Percentiles rank a stretch among this genome's conserved stretches.
Conservation (phyloP, 2,113 vertebrate species). For the Mormyrus iriodes region DNA sequence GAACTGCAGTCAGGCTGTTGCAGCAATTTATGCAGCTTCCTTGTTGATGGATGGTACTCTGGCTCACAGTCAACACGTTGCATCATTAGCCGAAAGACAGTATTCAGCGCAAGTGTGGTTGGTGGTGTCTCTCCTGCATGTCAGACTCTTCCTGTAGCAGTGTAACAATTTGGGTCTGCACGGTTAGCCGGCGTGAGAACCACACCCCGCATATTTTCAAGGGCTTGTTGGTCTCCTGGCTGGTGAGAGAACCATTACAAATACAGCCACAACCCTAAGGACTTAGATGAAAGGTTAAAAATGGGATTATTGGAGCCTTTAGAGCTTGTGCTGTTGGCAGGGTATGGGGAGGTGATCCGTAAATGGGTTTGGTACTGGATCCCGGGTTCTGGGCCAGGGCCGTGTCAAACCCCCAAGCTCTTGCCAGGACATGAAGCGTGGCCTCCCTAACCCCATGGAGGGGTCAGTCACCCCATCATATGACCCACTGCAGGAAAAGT, state of each 20-base stretch:
- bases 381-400: neutral
- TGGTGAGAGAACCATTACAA: neutral
- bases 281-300: neutral
- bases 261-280: no score
- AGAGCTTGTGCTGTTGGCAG: neutral
- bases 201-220: neutral
- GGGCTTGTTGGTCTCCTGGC: neutral
- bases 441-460: neutral
- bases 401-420: neutral
- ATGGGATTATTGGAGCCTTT: neutral
- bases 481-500: neutral
- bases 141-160: neutral
- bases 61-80: neutral
- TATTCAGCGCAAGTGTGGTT: neutral
- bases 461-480: neutral
- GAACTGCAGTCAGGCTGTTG: neutral
- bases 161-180: neutral
- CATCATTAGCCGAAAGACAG: neutral
- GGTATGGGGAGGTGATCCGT: neutral
- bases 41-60: neutral
- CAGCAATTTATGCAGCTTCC: neutral
- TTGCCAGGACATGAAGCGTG: neutral
- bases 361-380: neutral
- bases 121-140: neutral
- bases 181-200: neutral